Conservation (phyloP, 1,140 invertebrate species). For the Aplysia californica region DNA sequence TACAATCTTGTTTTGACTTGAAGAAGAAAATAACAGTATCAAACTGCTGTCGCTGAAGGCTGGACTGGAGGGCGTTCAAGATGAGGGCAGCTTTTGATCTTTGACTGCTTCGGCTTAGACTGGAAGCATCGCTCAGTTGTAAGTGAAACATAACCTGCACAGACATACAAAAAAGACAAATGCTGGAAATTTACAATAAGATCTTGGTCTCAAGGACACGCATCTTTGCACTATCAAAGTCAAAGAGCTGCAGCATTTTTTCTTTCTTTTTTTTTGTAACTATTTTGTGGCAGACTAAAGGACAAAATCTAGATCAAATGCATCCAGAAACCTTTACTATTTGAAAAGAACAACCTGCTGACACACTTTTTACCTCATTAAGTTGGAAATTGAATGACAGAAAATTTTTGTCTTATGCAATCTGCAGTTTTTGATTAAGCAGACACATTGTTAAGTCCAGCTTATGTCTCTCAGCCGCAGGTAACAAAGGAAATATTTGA, state of each 20-base stretch:
- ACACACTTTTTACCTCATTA: too few relatives aligned
- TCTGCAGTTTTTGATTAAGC: too few relatives aligned
- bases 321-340: too few relatives aligned
- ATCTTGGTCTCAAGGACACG: background rate
- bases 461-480: too few relatives aligned
- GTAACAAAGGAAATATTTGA: too few relatives aligned
- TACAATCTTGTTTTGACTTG: conserved; percentile 64
- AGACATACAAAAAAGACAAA: background rate
- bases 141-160: conserved; percentile 61
- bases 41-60: conserved; percentile 64
- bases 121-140: conserved; percentile 53
- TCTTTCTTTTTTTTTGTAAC: too few relatives aligned
- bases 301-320: too few relatives aligned
- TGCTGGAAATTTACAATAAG: background rate
- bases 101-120: conserved; percentile 57
- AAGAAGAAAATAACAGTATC: conserved; percentile 66
- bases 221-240: background rate
- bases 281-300: too few relatives aligned
- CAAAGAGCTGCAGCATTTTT: background rate
- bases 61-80: conserved; percentile 54
- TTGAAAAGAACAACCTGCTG: too few relatives aligned
- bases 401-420: too few relatives aligned
- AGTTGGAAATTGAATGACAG: too few relatives aligned
- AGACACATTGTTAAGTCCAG: too few relatives aligned
- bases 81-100: conserved; percentile 61